Base-by-base conservation (phyloP, 2,888 invertebrate species). In the Chaetogeoica ovagalla region DNA sequence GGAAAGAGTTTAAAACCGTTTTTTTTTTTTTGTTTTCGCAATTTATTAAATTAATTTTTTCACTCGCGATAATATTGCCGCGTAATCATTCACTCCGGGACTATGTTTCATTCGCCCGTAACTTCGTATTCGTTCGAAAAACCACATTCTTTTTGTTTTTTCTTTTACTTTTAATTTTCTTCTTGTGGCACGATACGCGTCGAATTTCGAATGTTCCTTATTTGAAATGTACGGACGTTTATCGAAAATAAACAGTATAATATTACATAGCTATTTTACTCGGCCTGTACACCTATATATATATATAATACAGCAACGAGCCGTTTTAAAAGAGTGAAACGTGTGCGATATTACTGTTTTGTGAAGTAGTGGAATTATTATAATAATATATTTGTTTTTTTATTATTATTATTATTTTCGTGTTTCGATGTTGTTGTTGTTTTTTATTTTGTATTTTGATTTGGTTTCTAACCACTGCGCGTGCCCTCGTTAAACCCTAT, bases 181-280 rank as follows among this genome's bases (percentile, higher is more conserved):
- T 39, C n/a, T n/a, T n/a, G n/a, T n/a, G n/a, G 5, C 21, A 11
- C 0, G n/a, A 6, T 55, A 23, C 37, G 55, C 63, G 21, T 39
- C 65, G 21, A 74, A 74, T 74, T 74, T 74, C 63, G 37, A 74
- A 74, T 55, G 9, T 65, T 73, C 63, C 63, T 65, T 37, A 19
- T 11, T 62, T 52, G 3, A 60, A 11, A 52, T 23, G 11, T 62
- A 62, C 62, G 5, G 4, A 37, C 1, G 6, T 37, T 17, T 37
- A 19, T 55, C 37, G n/a, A 17, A 55, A 74, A 37, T 23, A 1
- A 55, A 65, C 21, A 21, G 6, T 19, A 60, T 17, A 7, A 43
- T 71, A n/a, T n/a, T n/a, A 68, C 48, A 7, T 1, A 30, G 6
- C n/a, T 30, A 62, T 60, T 23, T 30, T 62, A 59, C 11, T 30